Percentiles rank a stretch among this genome's conserved stretches.
Evolutionary conservation across 2,797 vertebrate species (phyloP).

Genomic region (Molothrus aeneus): DNA sequence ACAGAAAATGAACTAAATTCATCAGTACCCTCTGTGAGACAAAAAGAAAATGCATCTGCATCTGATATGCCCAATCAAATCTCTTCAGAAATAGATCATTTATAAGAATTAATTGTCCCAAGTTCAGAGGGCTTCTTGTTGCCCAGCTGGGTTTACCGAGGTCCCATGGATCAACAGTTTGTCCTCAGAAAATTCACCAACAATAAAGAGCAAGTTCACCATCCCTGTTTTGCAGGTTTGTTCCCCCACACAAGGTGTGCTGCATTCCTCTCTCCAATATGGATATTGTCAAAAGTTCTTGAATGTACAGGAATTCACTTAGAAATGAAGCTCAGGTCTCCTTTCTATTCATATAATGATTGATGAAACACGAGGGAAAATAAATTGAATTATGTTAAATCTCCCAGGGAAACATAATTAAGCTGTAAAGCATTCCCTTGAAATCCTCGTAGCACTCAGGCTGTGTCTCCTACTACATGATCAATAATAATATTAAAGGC

Average conservation of each 20-base stretch:
- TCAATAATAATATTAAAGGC: constrained; percentile 81
- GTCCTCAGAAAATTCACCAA: neutral
- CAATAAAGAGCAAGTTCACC: neutral
- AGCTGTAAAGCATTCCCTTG: constrained; percentile 75
- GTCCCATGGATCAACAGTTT: neutral
- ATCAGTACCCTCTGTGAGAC: neutral
- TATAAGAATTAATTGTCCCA: neutral
- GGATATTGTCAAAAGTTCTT: constrained; percentile 25
- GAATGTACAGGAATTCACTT: constrained; percentile 62
- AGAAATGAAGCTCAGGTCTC: constrained; percentile 64
- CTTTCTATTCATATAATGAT: constrained; percentile 69
- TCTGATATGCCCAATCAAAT: neutral
- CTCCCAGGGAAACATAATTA: constrained; percentile 81
- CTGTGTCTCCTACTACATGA: constrained; percentile 72
- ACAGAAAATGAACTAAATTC: neutral
- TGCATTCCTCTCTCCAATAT: neutral
- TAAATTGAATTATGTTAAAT: constrained; percentile 80
- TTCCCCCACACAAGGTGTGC: neutral
- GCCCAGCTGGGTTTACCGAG: neutral
- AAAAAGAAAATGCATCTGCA: neutral
- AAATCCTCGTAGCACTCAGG: constrained; percentile 73
- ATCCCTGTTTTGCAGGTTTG: neutral
- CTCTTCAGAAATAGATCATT: neutral
- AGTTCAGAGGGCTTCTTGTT: neutral
- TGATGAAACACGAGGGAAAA: constrained; percentile 77